Conservation (phyloP, 2,113 vertebrate genomes). For the Dolichallabes microphthalmus region DNA sequence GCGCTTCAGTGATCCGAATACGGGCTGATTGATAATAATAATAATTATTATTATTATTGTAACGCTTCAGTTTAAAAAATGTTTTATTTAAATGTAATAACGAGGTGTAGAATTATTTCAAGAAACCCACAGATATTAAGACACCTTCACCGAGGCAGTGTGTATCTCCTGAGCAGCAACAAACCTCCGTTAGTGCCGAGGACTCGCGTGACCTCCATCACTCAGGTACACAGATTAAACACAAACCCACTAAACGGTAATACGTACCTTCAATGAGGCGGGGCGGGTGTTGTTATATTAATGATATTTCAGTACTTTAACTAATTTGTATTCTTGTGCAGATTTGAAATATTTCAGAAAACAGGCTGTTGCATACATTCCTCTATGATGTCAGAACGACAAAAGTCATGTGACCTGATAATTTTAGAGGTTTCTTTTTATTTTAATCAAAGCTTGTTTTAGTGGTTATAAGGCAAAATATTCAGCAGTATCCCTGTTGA, state of each 20-base stretch:
- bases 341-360: neutral
- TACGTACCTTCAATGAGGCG: neutral
- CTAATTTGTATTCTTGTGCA: no score
- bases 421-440: neutral
- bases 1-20: neutral
- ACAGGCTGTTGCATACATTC: neutral
- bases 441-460: neutral
- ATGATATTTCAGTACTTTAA: neutral
- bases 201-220: slow-evolving; percentile 13
- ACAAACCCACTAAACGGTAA: no score
- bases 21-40: neutral
- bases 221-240: slow-evolving; percentile 35
- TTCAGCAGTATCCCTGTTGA: no score
- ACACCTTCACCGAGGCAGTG: neutral
- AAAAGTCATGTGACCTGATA: neutral
- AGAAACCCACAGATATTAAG: slow-evolving; percentile 25
- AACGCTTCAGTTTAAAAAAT: slow-evolving; percentile 4
- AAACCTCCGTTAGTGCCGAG: slow-evolving; percentile 12
- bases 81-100: slow-evolving; percentile 15
- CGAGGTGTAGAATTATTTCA: neutral
- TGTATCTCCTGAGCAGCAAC: neutral
- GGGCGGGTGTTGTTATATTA: no score
- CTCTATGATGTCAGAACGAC: neutral
- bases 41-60: neutral
- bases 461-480: no score